phyloP scores from a whole-genome alignment of 92 coral and sea anemone genomes.

The Epizoanthus stellaris region DNA sequence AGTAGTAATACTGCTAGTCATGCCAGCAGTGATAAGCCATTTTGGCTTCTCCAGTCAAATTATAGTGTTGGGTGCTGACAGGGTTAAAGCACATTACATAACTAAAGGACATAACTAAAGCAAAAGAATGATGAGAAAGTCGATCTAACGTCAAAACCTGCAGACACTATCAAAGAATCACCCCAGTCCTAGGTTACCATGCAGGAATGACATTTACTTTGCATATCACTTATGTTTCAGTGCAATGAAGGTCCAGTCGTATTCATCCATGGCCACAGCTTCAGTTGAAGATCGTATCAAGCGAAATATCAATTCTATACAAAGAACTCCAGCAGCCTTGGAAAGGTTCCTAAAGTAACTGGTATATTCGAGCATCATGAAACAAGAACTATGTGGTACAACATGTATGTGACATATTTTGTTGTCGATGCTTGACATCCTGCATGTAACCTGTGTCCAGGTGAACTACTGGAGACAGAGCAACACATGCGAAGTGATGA shows the following conservation, averaged over 20 bases:
- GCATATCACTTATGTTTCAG: constrained; percentile 52
- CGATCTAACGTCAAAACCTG: not conserved
- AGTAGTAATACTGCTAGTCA: too few species aligned
- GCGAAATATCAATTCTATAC: constrained; percentile 94
- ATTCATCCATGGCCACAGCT: constrained; percentile 85
- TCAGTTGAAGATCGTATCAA: constrained; percentile 91
- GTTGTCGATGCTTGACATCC: too few species aligned
- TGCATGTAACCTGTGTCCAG: too few species aligned
- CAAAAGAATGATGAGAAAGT: not conserved
- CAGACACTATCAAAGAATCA: not conserved
- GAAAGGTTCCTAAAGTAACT: constrained; percentile 81
- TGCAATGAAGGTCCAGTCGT: constrained; percentile 89
- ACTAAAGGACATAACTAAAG: too few species aligned
- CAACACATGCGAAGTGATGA: too few species aligned
- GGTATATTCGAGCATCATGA: not conserved
- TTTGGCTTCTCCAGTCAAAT: too few species aligned
- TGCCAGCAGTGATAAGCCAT: too few species aligned
- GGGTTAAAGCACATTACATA: too few species aligned
- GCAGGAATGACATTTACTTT: not conserved
- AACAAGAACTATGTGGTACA: too few species aligned
- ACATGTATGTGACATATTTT: too few species aligned
- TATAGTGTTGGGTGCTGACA: too few species aligned
- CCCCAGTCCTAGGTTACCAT: not conserved
- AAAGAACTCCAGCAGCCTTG: constrained; percentile 92
- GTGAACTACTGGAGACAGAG: too few species aligned